Percentiles rank a stretch among this genome's conserved stretches.
Evolutionary conservation across 2,888 invertebrate genomes (phyloP).

Genomic region (Heliconius hortense): DNA sequence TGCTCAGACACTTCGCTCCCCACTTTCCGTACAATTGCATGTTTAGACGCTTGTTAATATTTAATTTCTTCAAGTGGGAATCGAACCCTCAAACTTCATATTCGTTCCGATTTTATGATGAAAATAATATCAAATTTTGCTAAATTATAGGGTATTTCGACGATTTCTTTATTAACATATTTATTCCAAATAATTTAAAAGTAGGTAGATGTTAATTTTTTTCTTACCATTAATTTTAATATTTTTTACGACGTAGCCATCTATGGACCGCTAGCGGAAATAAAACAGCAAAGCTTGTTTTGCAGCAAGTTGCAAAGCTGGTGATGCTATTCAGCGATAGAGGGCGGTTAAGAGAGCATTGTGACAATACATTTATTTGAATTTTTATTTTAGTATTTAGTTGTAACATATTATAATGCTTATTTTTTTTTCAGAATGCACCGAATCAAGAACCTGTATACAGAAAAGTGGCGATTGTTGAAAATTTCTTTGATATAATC

Average conservation of each 20-base stretch:
- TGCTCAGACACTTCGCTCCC: no score
- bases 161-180: no score
- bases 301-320: neutral
- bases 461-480: constrained; percentile 97
- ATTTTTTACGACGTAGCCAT: constrained; percentile 19
- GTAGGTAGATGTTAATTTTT: neutral
- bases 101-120: no score
- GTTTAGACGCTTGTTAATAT: no score
- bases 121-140: no score
- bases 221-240: neutral
- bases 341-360: constrained; percentile 45
- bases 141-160: no score
- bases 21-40: no score
- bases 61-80: no score
- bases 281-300: neutral
- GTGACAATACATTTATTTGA: neutral
- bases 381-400: neutral
- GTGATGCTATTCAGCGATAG: constrained; percentile 42
- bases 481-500: constrained; percentile 98
- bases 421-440: constrained; percentile 84
- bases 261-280: constrained; percentile 48
- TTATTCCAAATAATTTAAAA: neutral
- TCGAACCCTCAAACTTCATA: no score
- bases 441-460: constrained; percentile 88
- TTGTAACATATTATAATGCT: neutral